Base-by-base conservation (phyloP, 2,888 invertebrate genomes). In the Conistra vaccinii region DNA sequence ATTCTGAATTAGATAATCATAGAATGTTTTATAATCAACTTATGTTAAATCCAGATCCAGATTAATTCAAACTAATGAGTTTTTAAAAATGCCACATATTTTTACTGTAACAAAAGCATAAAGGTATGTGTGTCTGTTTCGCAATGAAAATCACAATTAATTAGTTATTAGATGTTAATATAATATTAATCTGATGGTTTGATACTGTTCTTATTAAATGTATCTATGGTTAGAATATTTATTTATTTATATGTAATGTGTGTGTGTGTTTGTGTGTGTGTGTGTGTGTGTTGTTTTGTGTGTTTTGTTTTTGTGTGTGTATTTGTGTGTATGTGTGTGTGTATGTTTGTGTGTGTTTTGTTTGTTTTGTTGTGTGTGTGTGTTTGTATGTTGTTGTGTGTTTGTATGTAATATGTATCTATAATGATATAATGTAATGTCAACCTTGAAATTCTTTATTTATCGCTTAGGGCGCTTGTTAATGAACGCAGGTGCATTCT, bases 41-140 rank as follows among this genome's bases (percentile, higher is more conserved):
- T 23, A 48, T 9, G 9, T 23, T 23, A 48, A 48, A 77, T 48
- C 26, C 35, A 70, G 6, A 35, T 35, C 6, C 6, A 5, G 69
- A 68, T 32, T 42, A 51, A 17, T 39, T 4, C 17, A 58, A 9
- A 58, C 63, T 81, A 81, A 83, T 78, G 78, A 73, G 53, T 0
- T 68, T 35, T 42, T 75, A 78, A 81, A 81, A 81, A 78, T 73
- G 65, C 58, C 35, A 60, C 12, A 26, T 39, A 35, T 71, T 55
- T 29, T 7, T 48, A 45, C 42, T 57, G 14, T 62, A 67, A 58
- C 51, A 39, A 71, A 82, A 45, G 6, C 3, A 29, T 14, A 23
- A 9, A 57, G 12, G 3, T 32, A 48, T 55, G 51, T 14, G 17
- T 29, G 10, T 57, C n/a, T 29, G 55, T 65, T 65, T 68, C 23